Conservation (phyloP, 1,140 invertebrate genomes). For the Lasioglossum baleicum region DNA sequence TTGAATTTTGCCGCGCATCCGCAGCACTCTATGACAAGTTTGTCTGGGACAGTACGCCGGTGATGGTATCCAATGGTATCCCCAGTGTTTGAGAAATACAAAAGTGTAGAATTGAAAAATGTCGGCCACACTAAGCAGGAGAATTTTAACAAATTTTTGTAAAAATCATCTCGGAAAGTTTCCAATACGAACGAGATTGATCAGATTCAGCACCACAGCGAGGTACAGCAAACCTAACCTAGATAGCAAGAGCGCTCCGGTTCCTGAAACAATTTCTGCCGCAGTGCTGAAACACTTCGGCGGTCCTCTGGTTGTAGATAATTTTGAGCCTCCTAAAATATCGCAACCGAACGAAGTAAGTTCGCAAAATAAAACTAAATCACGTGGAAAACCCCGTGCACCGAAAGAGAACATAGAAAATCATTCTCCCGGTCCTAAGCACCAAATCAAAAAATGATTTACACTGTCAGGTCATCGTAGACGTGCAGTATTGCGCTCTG, state of each 20-base stretch:
- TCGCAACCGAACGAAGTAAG: conserved; percentile 74
- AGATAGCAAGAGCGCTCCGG: conserved; percentile 32
- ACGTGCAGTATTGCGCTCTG: conserved; percentile 82
- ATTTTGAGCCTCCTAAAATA: conserved; percentile 66
- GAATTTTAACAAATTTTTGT: conserved; percentile 53
- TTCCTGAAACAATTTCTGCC: conserved; percentile 68
- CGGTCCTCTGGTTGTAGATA: conserved; percentile 76
- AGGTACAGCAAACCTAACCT: conserved; percentile 15
- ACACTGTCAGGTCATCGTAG: conserved; percentile 80
- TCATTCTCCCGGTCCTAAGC: too few relatives aligned
- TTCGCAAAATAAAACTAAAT: not conserved
- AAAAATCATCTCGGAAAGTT: conserved; percentile 39
- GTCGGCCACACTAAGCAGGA: conserved; percentile 47
- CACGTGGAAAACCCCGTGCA: too few relatives aligned
- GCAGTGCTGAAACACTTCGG: conserved; percentile 79
- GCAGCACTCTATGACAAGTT: not conserved
- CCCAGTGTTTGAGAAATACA: not conserved
- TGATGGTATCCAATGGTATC: conserved; percentile 6
- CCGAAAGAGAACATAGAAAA: too few relatives aligned
- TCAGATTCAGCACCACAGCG: conserved; percentile 47
- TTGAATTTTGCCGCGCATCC: conserved; percentile 29
- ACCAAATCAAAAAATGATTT: conserved; percentile 5
- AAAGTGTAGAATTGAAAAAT: conserved; percentile 38
- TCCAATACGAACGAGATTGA: conserved; percentile 20
- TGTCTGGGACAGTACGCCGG: not conserved